Evolutionary conservation across 1,140 invertebrate species (phyloP).

Genomic region (Bombus sibiricus): DNA sequence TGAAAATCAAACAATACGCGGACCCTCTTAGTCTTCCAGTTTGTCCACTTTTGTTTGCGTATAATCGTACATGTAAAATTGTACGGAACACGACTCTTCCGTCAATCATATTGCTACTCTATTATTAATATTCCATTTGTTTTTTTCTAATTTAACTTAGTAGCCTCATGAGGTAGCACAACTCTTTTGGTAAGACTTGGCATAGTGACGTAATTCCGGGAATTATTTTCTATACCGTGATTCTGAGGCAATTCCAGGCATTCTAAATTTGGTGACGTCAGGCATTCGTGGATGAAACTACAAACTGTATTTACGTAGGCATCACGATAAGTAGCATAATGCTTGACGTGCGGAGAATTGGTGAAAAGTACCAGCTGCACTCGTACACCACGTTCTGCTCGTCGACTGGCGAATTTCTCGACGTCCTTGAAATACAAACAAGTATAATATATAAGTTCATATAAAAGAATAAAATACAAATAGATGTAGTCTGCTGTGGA

Average conservation of each 20-base stretch:
- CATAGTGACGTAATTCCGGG: constrained; percentile 41
- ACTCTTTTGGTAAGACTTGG: constrained; percentile 70
- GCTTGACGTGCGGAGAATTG: constrained; percentile 88
- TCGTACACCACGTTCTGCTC: constrained; percentile 84
- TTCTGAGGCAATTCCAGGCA: constrained; percentile 15
- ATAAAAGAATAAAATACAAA: background rate
- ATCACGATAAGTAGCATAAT: constrained; percentile 85
- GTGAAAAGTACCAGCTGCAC: constrained; percentile 86
- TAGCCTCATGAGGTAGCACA: constrained; percentile 69
- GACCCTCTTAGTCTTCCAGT: constrained; percentile 50
- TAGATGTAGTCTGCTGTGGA: too few species aligned
- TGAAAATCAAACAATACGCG: constrained; percentile 12
- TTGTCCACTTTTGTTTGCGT: constrained; percentile 6
- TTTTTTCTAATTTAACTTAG: constrained; percentile 51
- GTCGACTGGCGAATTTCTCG: constrained; percentile 84
- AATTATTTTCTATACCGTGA: constrained; percentile 34
- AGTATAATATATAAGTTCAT: background rate
- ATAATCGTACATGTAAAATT: constrained; percentile 1
- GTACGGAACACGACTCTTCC: background rate
- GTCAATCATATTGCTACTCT: constrained; percentile 37
- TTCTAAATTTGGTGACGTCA: constrained; percentile 64
- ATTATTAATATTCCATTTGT: constrained; percentile 17
- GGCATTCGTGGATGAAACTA: constrained; percentile 85
- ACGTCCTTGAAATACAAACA: constrained; percentile 81
- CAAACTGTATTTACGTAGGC: constrained; percentile 85